Conservation (phyloP, 2,113 vertebrate genomes). For the Sardina pilchardus region DNA sequence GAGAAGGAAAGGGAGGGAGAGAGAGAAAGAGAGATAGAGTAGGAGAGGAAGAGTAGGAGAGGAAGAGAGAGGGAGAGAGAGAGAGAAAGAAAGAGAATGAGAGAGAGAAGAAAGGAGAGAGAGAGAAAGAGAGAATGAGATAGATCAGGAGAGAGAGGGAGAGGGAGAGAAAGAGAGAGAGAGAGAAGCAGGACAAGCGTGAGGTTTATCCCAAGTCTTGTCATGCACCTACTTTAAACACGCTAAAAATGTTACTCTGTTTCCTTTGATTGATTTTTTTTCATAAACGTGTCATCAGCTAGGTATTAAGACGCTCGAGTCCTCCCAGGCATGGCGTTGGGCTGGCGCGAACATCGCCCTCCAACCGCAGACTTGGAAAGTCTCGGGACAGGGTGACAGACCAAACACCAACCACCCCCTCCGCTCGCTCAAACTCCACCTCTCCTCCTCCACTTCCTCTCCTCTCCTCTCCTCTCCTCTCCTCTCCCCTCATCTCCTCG, state of each 20-base stretch:
- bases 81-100: background rate
- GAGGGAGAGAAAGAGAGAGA: background rate
- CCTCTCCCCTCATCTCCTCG: background rate
- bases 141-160: no score
- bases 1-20: no score
- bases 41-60: background rate
- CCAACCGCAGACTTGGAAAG: slow-evolving; percentile 11
- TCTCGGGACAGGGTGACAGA: slow-evolving; percentile 23
- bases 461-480: background rate
- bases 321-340: background rate
- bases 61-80: background rate
- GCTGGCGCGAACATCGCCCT: background rate
- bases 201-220: background rate
- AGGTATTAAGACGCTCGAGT: slow-evolving; percentile 19
- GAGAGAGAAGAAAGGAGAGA: background rate
- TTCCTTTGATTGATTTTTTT: slow-evolving; percentile 19
- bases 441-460: background rate
- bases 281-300: slow-evolving; percentile 28
- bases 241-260: background rate
- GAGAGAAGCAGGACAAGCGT: background rate
- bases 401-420: background rate
- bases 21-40: no score
- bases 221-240: background rate
- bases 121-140: background rate
- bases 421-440: background rate